phyloP scores from a whole-genome alignment of 2,113 vertebrate species.

The Manacus vitellinus region DNA sequence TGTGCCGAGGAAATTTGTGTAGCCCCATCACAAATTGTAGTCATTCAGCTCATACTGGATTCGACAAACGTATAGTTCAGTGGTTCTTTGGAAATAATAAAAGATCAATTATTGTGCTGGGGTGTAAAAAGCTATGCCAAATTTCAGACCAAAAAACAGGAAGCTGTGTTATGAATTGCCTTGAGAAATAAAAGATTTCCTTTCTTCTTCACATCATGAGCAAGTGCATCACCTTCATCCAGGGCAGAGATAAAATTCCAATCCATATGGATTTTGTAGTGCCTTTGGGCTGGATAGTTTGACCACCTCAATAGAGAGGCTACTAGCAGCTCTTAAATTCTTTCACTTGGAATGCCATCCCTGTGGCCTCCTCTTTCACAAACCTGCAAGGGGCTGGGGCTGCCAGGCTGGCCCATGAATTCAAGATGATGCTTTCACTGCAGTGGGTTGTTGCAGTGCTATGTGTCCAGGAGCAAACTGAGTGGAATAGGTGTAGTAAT shows the following conservation, averaged over 20 bases:
- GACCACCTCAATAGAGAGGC: background rate
- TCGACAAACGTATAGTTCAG: background rate
- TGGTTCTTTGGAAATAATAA: background rate
- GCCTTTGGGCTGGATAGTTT: background rate
- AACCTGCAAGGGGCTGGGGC: no score
- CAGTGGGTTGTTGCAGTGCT: background rate
- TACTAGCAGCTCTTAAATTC: background rate
- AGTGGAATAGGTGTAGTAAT: background rate
- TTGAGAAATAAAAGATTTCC: background rate
- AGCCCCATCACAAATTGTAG: background rate
- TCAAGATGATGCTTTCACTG: background rate
- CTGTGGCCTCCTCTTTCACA: background rate
- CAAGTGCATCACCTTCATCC: background rate
- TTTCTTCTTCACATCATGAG: background rate
- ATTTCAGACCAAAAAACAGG: background rate
- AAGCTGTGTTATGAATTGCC: background rate
- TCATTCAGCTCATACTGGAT: background rate
- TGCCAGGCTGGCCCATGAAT: background rate
- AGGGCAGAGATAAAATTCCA: background rate
- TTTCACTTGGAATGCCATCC: background rate
- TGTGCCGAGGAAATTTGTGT: background rate
- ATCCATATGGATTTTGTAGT: background rate
- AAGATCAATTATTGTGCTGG: background rate
- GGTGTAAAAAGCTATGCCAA: background rate
- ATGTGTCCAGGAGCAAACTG: background rate